Evolutionary conservation across 1,140 invertebrate species (phyloP).

Genomic region (Triops longicaudatus): DNA sequence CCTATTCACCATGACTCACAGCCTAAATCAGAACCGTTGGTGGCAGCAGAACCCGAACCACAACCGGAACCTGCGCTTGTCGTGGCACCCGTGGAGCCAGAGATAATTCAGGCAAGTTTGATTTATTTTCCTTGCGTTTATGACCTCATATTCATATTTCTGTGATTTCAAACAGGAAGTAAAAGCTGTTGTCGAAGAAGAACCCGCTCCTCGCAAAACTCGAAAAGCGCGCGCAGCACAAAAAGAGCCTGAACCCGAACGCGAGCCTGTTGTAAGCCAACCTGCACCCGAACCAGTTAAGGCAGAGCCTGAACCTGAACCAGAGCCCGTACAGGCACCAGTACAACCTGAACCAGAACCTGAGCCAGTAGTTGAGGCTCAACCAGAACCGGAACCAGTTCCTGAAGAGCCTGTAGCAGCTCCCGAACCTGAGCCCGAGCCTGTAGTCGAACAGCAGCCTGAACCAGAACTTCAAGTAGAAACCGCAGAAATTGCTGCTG

Average conservation of each 20-base stretch:
- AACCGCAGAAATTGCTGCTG: background rate
- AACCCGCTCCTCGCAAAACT: background rate
- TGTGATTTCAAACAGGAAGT: background rate
- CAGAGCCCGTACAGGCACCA: background rate
- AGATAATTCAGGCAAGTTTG: background rate
- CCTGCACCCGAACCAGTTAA: background rate
- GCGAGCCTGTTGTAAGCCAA: background rate
- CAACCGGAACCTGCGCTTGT: background rate
- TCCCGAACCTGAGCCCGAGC: background rate
- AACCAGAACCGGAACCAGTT: background rate
- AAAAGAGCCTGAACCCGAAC: background rate
- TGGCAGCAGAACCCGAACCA: background rate
- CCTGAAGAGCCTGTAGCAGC: background rate
- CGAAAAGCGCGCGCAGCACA: background rate
- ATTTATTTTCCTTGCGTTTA: background rate
- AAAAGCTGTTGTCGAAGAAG: background rate
- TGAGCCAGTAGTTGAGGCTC: background rate
- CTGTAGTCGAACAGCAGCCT: background rate
- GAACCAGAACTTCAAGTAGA: background rate
- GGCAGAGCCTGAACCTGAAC: background rate
- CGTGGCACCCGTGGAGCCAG: background rate
- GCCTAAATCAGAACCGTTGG: background rate
- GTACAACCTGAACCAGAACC: background rate
- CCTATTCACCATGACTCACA: background rate
- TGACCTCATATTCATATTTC: background rate